Percentiles rank a stretch among this genome's conserved stretches.
Evolutionary conservation across 2,113 vertebrate species (phyloP).

Genomic region (Grallaria varia): DNA sequence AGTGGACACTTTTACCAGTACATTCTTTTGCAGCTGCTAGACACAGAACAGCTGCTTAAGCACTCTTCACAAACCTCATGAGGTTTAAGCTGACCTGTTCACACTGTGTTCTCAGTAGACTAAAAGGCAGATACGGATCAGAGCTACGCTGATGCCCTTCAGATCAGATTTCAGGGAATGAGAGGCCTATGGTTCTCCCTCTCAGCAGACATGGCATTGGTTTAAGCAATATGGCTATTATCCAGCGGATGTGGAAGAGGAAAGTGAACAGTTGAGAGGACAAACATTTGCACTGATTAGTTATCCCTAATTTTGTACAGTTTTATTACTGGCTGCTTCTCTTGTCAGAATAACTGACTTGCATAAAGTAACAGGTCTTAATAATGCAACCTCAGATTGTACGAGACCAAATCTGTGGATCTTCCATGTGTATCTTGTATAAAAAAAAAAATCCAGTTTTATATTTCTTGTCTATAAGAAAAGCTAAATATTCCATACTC

Average conservation of each 20-base stretch:
- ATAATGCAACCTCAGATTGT: not conserved
- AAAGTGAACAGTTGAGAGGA: not conserved
- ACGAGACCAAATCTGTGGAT: not conserved
- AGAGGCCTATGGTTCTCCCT: not conserved
- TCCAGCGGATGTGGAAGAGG: not conserved
- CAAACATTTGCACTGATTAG: not conserved
- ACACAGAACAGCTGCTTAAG: not conserved
- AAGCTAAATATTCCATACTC: not conserved
- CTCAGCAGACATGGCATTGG: not conserved
- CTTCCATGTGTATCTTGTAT: not conserved
- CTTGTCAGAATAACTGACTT: not conserved
- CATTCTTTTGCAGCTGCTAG: not conserved
- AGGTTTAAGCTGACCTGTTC: not conserved
- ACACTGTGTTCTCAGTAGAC: not conserved
- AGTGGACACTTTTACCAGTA: not conserved
- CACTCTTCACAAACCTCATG: not conserved
- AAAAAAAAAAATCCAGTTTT: not conserved
- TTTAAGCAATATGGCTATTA: not conserved
- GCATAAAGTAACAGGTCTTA: not conserved
- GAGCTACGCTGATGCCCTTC: not conserved
- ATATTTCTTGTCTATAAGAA: not conserved
- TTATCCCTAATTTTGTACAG: not conserved
- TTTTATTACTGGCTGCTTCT: not conserved
- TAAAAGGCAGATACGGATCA: not conserved
- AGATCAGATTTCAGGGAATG: not conserved